Base-by-base conservation (phyloP, 92 coral and sea anemone genomes). In the Micromussa lordhowensis region DNA sequence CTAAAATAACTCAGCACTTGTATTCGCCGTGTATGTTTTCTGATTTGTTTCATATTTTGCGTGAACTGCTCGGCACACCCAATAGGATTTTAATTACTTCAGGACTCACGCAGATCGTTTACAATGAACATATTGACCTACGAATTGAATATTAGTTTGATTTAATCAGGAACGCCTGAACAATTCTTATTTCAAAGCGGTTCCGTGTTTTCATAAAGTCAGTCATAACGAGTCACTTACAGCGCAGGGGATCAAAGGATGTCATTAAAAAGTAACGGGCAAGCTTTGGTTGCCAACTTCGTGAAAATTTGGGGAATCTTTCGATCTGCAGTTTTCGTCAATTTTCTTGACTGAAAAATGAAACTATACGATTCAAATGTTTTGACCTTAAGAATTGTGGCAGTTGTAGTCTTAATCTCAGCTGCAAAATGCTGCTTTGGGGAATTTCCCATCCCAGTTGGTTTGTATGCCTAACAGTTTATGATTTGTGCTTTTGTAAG, bases 381-480 rank as follows among this genome's bases (percentile, higher is more conserved):
- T 19, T 18, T 58, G 5, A 58, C 64, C 6, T 18, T 58, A 19
- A 58, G 26, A 5, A 58, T 19, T 58, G 64, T 19, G 24, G 64
- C 64, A 3, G 22, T 19, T 58, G 7, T 58, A 19, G 64, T 58
- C 22, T 58, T 18, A 58, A 35, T 68, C 26, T 40, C 34, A 29
- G 22, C 38, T 16, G 68, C 68, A 22, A 49, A 51, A 48, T 34
- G n/a, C 57, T 7, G 14, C 26, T 63, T 75, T 21, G 26, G 36
- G 2, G 34, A 31, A 31, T 21, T 53, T 83, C 58, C 30, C 18
- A 38, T 32, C 16, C 87, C 87, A 83, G 79, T 71, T 30, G 70
- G 79, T 83, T 30, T 28, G 87, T 72, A 15, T 71, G 18, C 26
- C 11, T 19, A 28, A 24, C 22, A 55, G 44, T 29, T 13, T 2